These are phyloP conservation scores for Chaetorhynchus papuensis DNA, from an alignment of 2,113 vertebrate species.

Conservation along the genomic window DNA sequence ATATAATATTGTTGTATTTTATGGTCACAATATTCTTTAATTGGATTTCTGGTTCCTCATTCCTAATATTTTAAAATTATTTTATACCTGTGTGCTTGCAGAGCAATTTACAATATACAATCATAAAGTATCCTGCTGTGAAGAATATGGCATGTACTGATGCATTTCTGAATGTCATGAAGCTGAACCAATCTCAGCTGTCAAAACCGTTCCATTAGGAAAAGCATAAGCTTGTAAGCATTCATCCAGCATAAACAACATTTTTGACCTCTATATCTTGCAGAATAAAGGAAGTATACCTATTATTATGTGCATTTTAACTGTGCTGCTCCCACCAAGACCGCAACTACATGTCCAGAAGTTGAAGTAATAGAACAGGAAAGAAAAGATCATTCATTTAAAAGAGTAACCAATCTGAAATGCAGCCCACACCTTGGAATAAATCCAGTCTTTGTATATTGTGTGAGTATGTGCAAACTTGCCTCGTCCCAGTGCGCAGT, in stretches of 20 bases:
- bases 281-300: background rate
- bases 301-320: background rate
- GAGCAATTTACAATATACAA: background rate
- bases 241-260: background rate
- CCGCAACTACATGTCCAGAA: background rate
- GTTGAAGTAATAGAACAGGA: background rate
- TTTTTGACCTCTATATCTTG: background rate
- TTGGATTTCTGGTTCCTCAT: conserved; percentile 10
- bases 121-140: background rate
- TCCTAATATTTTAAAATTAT: background rate
- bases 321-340: background rate
- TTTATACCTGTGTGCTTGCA: background rate
- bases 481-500: background rate
- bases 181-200: background rate
- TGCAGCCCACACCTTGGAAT: background rate
- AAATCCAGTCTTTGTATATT: background rate
- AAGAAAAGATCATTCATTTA: background rate
- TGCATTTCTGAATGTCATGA: conserved; percentile 19
- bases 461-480: background rate
- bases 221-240: conserved; percentile 12
- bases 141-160: background rate
- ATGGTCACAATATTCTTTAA: background rate
- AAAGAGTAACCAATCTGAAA: background rate
- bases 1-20: background rate
- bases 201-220: background rate